A percentile compares a stretch with the other conserved stretches of the same genome.
phyloP scores from a whole-genome alignment of 2,888 invertebrate genomes.

The Acrobasis consociella region DNA sequence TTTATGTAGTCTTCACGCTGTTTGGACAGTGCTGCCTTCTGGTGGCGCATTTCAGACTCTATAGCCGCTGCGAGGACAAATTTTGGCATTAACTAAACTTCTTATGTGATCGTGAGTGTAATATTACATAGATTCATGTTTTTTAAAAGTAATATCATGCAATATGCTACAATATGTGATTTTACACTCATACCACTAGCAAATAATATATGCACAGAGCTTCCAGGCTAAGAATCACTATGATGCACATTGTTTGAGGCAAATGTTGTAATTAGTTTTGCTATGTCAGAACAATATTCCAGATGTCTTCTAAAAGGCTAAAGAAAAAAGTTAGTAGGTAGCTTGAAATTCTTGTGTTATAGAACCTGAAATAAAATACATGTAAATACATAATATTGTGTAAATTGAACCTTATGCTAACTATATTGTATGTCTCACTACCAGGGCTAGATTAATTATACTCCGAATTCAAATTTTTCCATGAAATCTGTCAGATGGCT shows the following conservation, averaged over 20 bases:
- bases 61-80: slow-evolving; percentile 82
- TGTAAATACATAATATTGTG: neutral
- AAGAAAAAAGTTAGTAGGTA: neutral
- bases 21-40: slow-evolving; percentile 89
- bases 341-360: neutral
- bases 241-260: neutral
- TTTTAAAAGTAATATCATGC: slow-evolving; percentile 9
- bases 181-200: slow-evolving; percentile 31
- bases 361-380: neutral
- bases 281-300: neutral
- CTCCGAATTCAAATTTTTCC: too few species aligned
- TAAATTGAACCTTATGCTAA: too few species aligned
- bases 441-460: too few species aligned
- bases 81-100: slow-evolving; percentile 34
- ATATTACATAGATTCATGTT: slow-evolving; percentile 33
- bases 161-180: slow-evolving; percentile 26
- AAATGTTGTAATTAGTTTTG: neutral
- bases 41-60: slow-evolving; percentile 91
- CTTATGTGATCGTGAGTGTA: slow-evolving; percentile 35
- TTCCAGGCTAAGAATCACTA: neutral
- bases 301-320: neutral
- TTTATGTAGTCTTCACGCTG: slow-evolving; percentile 92
- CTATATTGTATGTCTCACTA: too few species aligned
- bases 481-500: too few species aligned
- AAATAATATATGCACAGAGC: slow-evolving; percentile 22